Evolutionary conservation across 2,888 invertebrate species (phyloP), one percentile per base, ranked within the genome.

Genomic region (Falcaria lacertinaria): DNA sequence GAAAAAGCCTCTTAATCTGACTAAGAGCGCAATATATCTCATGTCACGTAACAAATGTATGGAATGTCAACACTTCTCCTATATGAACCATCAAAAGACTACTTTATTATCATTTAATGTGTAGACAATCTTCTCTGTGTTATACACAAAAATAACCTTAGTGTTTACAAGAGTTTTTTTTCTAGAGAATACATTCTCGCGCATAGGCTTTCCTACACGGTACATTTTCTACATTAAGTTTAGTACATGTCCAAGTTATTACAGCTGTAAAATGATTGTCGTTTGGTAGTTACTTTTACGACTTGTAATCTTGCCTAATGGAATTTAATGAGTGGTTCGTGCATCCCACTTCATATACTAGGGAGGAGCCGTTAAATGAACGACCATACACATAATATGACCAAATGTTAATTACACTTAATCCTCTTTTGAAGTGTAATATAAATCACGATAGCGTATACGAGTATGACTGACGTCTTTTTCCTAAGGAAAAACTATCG

Each of bases 191-290:
- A 19, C 19, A 19, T 11, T 28, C 28, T 11, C 7, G 11, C 28
- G 28, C 28, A 28, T 28, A 22, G 7, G 22, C 7, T 22, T 28
- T 28, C 28, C 28, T 28, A 28, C 11, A 5, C 11, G 28, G 28
- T 28, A 7, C 8, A 28, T 28, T 28, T 7, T 11, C 28, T 28
- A 3, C 22, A 11, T 28, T 28, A 28, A 36, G 17, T 22, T 50
- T 65, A 64, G 66, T 64, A 59, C 69, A 60, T 59, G 60, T 65
- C 64, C 60, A 56, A 60, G 52, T 58, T 62, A 60, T 72, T 59
- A 71, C 57, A 52, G 47, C 48, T 50, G 43, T 54, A 58, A 64
- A 66, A 59, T 52, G 56, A 49, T 61, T 60, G 52, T 60, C 57
- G 52, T 60, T 49, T 53, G 57, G 49, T 65, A 50, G 41, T 60